These are phyloP conservation scores for Molossus alvarezi DNA, from an alignment of 2,797 vertebrate species.

Conservation along the genomic window DNA sequence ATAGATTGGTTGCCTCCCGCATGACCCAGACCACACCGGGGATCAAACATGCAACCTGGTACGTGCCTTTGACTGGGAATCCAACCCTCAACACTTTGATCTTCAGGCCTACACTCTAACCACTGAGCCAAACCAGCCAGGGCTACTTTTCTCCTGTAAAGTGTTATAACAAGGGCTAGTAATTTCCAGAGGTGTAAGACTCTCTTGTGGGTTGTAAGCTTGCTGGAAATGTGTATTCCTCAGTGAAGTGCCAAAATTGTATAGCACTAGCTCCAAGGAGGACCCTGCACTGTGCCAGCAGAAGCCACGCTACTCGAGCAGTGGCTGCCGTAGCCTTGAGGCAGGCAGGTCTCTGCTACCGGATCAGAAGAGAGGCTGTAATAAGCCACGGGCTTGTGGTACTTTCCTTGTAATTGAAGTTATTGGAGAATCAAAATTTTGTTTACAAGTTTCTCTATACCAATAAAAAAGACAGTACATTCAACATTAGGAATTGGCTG, in stretches of 20 bases:
- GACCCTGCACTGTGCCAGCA: not conserved
- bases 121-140: too few relatives aligned
- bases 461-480: not conserved
- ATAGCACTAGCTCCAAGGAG: not conserved
- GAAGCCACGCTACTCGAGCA: not conserved
- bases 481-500: not conserved
- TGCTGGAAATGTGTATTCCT: slow-evolving; percentile 34
- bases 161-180: not conserved
- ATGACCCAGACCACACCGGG: too few relatives aligned
- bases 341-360: slow-evolving; percentile 31
- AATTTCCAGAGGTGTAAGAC: slow-evolving; percentile 42
- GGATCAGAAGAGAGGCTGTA: slow-evolving; percentile 52
- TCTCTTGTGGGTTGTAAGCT: slow-evolving; percentile 9
- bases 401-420: slow-evolving; percentile 65
- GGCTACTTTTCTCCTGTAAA: not conserved
- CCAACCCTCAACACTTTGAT: too few relatives aligned
- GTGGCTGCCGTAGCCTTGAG: not conserved
- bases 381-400: not conserved
- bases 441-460: slow-evolving; percentile 54
- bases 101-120: too few relatives aligned
- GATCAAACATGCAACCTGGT: too few relatives aligned
- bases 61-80: too few relatives aligned
- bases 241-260: slow-evolving; percentile 35
- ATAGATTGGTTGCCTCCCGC: too few relatives aligned
- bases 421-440: slow-evolving; percentile 53